A percentile compares a stretch with the other conserved stretches of the same genome.
phyloP scores from a whole-genome alignment of 2,797 vertebrate genomes.

The Anabacerthia variegaticeps region DNA sequence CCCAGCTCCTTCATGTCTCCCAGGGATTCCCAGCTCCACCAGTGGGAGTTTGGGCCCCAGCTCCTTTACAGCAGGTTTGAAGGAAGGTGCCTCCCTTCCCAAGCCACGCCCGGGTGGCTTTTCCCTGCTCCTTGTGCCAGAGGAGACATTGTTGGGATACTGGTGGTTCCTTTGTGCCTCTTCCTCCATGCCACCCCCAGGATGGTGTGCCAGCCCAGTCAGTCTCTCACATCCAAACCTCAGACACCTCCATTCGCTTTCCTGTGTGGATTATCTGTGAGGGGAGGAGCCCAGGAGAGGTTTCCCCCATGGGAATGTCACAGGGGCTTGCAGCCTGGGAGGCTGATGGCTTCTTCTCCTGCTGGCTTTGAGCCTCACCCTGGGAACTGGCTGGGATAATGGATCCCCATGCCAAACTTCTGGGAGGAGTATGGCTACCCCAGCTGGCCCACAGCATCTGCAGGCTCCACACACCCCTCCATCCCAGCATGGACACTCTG shows the following conservation, averaged over 20 bases:
- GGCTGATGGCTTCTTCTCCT: background rate
- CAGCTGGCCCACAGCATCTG: background rate
- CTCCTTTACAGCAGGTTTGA: rapidly evolving
- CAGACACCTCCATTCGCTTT: background rate
- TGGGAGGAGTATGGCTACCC: rapidly evolving
- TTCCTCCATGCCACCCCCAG: rapidly evolving
- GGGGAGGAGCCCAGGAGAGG: background rate
- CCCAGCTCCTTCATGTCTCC: background rate
- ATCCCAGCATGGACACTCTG: rapidly evolving
- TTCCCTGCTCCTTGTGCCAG: background rate
- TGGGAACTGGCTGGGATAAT: background rate
- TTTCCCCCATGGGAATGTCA: background rate
- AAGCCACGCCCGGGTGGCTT: rapidly evolving
- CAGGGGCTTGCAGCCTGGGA: background rate
- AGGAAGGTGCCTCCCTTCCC: background rate
- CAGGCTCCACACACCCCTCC: background rate
- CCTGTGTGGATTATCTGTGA: background rate
- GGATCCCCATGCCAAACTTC: background rate
- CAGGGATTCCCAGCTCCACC: rapidly evolving
- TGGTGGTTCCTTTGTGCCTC: background rate
- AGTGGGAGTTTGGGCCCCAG: background rate
- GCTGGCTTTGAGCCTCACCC: background rate
- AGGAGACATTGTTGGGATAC: background rate
- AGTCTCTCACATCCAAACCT: background rate
- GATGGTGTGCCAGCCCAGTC: background rate